phyloP scores from a whole-genome alignment of 1,140 invertebrate genomes.

The Aphelinus atriplicis region DNA sequence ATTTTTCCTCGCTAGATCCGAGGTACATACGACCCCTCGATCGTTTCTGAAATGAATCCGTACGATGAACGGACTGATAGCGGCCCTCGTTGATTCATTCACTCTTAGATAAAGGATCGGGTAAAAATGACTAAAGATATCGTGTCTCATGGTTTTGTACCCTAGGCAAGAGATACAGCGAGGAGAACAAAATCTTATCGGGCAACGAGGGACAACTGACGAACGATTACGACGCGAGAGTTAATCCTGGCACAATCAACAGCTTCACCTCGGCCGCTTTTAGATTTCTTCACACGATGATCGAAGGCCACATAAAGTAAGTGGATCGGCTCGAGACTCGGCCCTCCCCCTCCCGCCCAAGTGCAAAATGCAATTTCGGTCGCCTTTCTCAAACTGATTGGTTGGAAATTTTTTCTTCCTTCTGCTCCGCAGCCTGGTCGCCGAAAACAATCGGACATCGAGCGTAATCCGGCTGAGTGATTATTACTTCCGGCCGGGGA shows the following conservation, averaged over 20 bases:
- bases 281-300: constrained; percentile 86
- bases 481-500: constrained; percentile 65
- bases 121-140: no score
- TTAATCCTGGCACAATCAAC: constrained; percentile 84
- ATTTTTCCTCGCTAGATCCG: no score
- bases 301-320: constrained; percentile 82
- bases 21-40: no score
- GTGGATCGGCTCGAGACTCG: constrained; percentile 43
- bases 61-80: no score
- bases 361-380: neutral
- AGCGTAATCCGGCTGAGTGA: constrained; percentile 68
- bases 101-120: no score
- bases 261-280: constrained; percentile 88
- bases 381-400: no score
- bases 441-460: constrained; percentile 43
- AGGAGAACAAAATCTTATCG: constrained; percentile 77
- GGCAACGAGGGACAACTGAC: constrained; percentile 71
- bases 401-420: neutral
- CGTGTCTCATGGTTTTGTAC: neutral
- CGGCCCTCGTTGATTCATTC: no score
- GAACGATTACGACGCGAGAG: constrained; percentile 83
- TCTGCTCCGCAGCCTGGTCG: constrained; percentile 53
- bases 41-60: no score
- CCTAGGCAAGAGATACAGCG: constrained; percentile 73
- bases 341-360: neutral